Percentiles rank a stretch among this genome's conserved stretches.
phyloP scores from a whole-genome alignment of 2,888 invertebrate genomes.

The Ormia ochracea region DNA sequence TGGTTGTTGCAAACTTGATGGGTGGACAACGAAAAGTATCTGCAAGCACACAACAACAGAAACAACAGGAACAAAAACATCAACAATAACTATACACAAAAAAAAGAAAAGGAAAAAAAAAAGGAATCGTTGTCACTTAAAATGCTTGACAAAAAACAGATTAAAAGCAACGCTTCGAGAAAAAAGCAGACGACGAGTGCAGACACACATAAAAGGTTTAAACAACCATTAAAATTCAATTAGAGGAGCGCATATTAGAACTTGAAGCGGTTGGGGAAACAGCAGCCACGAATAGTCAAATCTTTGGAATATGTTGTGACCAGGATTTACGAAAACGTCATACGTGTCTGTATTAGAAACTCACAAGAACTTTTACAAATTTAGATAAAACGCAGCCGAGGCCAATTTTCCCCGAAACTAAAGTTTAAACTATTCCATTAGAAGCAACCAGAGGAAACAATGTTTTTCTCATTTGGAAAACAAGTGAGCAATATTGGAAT shows the following conservation, averaged over 20 bases:
- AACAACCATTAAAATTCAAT: conserved; percentile 61
- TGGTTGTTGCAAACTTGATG: conserved; percentile 58
- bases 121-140: conserved; percentile 49
- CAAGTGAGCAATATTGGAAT: too few relatives aligned
- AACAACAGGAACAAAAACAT: conserved; percentile 49
- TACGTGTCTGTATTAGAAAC: too few relatives aligned
- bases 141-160: conserved; percentile 31
- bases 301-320: not conserved
- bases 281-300: not conserved
- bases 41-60: too few relatives aligned
- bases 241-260: conserved; percentile 25
- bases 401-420: too few relatives aligned
- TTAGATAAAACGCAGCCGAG: too few relatives aligned
- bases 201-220: conserved; percentile 38
- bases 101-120: too few relatives aligned
- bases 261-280: not conserved
- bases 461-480: too few relatives aligned
- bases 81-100: not conserved
- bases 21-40: conserved; percentile 9
- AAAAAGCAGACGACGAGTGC: not conserved
- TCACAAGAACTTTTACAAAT: too few relatives aligned
- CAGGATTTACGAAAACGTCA: not conserved
- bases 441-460: too few relatives aligned
- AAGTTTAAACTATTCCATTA: too few relatives aligned
- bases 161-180: not conserved